phyloP scores from a whole-genome alignment of 2,113 vertebrate species.

The Bos taurus region ARS-UCD2.0 NC_037337.1:69777501-69778000 shows the following conservation, averaged over 20 bases:
- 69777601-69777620: not conserved
- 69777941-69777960: not conserved
- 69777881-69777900: not conserved
- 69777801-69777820: not conserved
- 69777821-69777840: not conserved
- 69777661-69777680: not conserved
- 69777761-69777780: constrained; percentile 22
- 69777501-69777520: not conserved
- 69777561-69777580: not conserved
- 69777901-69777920: not conserved
- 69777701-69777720: constrained; percentile 16
- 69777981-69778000: not conserved
- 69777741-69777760: not conserved
- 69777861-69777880: not conserved
- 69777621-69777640: not conserved
- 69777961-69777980: not conserved
- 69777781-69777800: not conserved
- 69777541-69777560: not conserved
- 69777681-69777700: not conserved
- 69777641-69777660: not conserved
- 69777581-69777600: not conserved
- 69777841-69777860: not conserved
- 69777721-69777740: not conserved
- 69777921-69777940: not conserved
- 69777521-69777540: not conserved